A percentile compares a stretch with the other conserved stretches of the same genome.
Evolutionary conservation across 92 coral and sea anemone genomes (phyloP).

Genomic region (Parazoanthus darwini): DNA sequence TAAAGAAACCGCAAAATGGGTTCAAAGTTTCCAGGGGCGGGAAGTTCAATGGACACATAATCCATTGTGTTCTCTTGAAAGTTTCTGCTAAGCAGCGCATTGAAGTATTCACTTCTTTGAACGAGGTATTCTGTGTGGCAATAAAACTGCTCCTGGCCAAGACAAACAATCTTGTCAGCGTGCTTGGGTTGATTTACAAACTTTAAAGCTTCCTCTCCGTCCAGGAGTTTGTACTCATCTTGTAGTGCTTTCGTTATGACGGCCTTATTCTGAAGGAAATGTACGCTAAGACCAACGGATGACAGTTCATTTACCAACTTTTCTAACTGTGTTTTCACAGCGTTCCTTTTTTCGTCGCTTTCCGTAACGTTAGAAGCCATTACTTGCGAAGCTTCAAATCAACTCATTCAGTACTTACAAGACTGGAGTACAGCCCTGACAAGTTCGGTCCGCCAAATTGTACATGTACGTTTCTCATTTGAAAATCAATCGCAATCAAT

Average conservation of each 20-base stretch:
- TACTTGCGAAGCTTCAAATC: neutral
- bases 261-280: conserved; percentile 80
- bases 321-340: conserved; percentile 57
- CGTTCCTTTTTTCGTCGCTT: conserved; percentile 42
- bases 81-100: conserved; percentile 77
- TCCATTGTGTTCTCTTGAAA: conserved; percentile 88
- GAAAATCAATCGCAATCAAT: neutral
- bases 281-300: conserved; percentile 79
- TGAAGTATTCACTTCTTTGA: conserved; percentile 87
- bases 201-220: conserved; percentile 91
- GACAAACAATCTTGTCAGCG: conserved; percentile 83
- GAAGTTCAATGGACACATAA: conserved; percentile 75
- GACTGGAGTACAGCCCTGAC: neutral
- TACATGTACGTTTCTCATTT: neutral
- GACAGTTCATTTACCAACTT: conserved; percentile 55
- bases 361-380: conserved; percentile 6
- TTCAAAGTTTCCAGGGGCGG: conserved; percentile 80
- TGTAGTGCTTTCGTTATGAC: conserved; percentile 67
- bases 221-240: conserved; percentile 69
- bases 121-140: conserved; percentile 89
- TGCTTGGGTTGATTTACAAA: conserved; percentile 87
- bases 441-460: neutral
- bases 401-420: neutral
- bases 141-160: conserved; percentile 78
- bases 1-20: conserved; percentile 84